Conservation (phyloP, 2,113 vertebrate species). For the Muntiacus reevesi region DNA sequence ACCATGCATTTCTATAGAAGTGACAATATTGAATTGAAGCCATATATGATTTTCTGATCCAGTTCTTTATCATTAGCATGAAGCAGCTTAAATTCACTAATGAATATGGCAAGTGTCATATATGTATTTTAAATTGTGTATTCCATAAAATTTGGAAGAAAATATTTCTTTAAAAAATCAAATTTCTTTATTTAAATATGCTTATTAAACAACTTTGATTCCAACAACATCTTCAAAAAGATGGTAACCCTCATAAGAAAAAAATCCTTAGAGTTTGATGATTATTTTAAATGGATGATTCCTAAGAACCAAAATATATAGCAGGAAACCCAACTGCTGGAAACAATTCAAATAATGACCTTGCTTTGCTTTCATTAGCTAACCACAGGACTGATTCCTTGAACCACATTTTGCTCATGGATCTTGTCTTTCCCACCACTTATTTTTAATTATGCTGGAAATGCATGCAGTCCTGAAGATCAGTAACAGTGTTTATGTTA, state of each 20-base stretch:
- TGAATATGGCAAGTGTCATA: background rate
- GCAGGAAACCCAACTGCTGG: background rate
- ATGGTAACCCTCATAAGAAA: background rate
- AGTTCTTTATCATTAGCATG: background rate
- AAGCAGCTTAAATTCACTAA: background rate
- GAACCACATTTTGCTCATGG: slow-evolving; percentile 2
- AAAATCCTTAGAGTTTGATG: background rate
- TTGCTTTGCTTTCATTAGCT: slow-evolving; percentile 21
- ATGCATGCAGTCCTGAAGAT: slow-evolving; percentile 32
- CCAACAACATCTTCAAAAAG: background rate
- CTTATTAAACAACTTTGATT: background rate
- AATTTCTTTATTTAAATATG: background rate
- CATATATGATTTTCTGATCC: background rate
- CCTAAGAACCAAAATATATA: background rate
- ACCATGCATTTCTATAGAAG: background rate
- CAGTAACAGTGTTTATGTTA: slow-evolving; percentile 52
- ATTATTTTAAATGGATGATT: background rate
- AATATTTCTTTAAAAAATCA: background rate
- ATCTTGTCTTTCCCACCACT: slow-evolving; percentile 35
- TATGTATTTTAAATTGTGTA: background rate
- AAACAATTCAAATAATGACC: background rate
- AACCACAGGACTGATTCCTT: slow-evolving; percentile 3
- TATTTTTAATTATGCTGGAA: slow-evolving; percentile 62
- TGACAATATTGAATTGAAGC: background rate
- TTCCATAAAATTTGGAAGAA: background rate